Evolutionary conservation across 2,113 vertebrate species (phyloP).

Genomic region (Piprites chloris): DNA sequence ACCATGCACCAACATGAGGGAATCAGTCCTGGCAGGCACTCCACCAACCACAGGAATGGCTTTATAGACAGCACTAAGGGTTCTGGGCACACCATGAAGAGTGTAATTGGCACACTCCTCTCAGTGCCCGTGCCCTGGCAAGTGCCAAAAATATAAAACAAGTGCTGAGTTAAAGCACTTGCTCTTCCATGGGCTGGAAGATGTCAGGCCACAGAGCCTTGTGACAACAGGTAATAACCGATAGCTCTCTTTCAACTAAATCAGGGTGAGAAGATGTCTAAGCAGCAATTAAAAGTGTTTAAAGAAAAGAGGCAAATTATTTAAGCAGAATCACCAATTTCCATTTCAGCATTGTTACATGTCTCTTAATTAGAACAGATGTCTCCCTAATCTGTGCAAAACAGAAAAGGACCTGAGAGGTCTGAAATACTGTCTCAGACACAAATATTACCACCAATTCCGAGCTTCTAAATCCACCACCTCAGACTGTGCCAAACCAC

Average conservation of each 20-base stretch:
- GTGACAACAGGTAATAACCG: background rate
- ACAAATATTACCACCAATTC: background rate
- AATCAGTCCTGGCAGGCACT: background rate
- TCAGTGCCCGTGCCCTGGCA: background rate
- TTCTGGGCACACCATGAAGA: background rate
- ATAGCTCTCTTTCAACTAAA: background rate
- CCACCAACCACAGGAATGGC: background rate
- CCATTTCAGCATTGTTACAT: background rate
- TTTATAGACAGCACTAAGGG: fast-evolving
- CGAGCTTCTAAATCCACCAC: background rate
- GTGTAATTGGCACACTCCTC: fast-evolving
- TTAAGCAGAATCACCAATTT: background rate
- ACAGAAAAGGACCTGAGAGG: background rate
- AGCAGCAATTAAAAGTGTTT: background rate
- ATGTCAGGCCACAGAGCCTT: background rate
- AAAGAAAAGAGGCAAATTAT: background rate
- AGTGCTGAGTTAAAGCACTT: background rate
- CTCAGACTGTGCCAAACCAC: background rate
- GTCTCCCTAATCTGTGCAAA: background rate
- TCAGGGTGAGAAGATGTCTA: background rate
- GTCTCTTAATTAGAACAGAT: background rate
- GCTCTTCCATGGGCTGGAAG: background rate
- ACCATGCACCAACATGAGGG: fast-evolving
- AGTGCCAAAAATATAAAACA: background rate
- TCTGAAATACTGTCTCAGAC: background rate